Conservation (phyloP, 2,113 vertebrate species). For the Pangasianodon gigas region DNA sequence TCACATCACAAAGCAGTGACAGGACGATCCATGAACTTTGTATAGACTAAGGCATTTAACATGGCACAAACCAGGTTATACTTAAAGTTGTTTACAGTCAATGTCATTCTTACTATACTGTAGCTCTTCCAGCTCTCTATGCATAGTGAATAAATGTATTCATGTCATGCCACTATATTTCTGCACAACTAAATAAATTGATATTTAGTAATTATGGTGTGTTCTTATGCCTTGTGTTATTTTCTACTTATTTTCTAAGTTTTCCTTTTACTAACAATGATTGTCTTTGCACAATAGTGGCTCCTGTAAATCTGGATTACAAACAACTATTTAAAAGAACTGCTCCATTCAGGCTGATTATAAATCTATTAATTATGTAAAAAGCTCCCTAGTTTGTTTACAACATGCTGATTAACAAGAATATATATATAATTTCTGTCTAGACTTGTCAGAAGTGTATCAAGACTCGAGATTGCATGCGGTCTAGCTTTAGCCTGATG, state of each 20-base stretch:
- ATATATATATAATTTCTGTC: constrained; percentile 1
- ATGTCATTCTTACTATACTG: not conserved
- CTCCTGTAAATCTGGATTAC: not conserved
- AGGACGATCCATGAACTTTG: not conserved
- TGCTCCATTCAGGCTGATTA: not conserved
- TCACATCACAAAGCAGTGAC: not conserved
- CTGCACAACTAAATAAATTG: not conserved
- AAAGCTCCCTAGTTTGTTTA: not conserved
- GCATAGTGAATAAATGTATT: not conserved
- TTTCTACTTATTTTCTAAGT: not conserved
- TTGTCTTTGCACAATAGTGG: not conserved
- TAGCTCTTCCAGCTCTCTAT: not conserved
- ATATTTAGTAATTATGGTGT: not conserved
- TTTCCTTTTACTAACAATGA: not conserved
- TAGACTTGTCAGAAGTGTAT: not conserved
- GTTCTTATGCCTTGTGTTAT: too few species aligned
- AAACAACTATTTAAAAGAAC: not conserved
- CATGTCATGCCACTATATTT: not conserved
- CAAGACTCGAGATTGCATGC: not conserved
- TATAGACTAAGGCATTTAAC: not conserved
- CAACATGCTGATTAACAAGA: not conserved
- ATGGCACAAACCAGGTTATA: not conserved
- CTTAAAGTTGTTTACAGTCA: not conserved
- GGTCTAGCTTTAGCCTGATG: not conserved
- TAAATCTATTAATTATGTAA: not conserved